phyloP scores from a whole-genome alignment of 1,140 invertebrate species.

The Euwallacea fornicatus region DNA sequence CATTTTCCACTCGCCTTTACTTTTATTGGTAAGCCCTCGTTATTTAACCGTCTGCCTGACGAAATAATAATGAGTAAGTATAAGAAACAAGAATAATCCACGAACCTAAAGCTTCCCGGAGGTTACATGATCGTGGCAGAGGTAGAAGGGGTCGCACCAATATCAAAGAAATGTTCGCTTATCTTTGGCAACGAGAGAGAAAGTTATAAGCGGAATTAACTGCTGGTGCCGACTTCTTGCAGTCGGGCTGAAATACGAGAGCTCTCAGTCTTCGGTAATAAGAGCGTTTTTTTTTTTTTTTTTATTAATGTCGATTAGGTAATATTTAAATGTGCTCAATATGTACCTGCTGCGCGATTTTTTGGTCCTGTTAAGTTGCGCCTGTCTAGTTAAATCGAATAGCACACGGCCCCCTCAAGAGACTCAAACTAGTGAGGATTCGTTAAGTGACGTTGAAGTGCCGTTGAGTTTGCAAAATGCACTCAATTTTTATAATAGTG shows the following conservation, averaged over 20 bases:
- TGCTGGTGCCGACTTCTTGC: conserved; percentile 19
- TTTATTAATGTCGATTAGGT: conserved; percentile 4
- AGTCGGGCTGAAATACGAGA: not conserved
- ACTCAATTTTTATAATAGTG: conserved; percentile 57
- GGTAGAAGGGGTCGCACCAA: conserved; percentile 31
- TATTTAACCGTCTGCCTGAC: conserved; percentile 20
- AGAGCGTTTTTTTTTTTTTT: not conserved
- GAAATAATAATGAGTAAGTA: conserved; percentile 18
- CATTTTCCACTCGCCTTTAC: conserved; percentile 17
- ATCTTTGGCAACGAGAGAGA: conserved; percentile 39
- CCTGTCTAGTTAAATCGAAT: conserved; percentile 9
- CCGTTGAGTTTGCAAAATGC: conserved; percentile 50
- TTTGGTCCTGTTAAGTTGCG: conserved; percentile 12
- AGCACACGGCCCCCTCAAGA: not conserved
- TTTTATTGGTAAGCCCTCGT: conserved; percentile 14
- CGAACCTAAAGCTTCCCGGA: conserved; percentile 32
- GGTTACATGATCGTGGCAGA: conserved; percentile 29
- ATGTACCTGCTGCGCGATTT: not conserved
- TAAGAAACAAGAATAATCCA: conserved; percentile 17
- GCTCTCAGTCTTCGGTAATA: not conserved
- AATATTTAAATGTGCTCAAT: conserved; percentile 3
- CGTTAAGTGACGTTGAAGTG: conserved; percentile 42
- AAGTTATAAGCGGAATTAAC: conserved; percentile 31
- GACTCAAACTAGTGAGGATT: conserved; percentile 36
- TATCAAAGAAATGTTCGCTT: conserved; percentile 42